Percentiles rank a stretch among this genome's conserved stretches.
Conservation (phyloP, 2,888 invertebrate genomes). For the Rhimphoctona megacephalus region DNA sequence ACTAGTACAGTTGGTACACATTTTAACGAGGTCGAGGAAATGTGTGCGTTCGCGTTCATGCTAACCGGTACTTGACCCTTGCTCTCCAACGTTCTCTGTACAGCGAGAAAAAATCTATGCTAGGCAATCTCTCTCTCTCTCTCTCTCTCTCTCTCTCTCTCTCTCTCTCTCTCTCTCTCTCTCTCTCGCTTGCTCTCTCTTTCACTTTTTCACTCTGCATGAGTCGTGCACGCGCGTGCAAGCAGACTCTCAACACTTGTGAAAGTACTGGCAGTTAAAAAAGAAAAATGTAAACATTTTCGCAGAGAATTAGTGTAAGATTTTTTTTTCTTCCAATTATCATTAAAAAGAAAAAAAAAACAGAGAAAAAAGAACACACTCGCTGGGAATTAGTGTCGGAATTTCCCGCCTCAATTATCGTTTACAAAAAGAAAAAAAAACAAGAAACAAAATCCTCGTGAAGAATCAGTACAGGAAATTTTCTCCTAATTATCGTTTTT, state of each 20-base stretch:
- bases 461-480: neutral
- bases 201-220: neutral
- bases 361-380: no score
- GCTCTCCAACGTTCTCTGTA: conserved; percentile 45
- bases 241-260: conserved; percentile 45
- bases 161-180: conserved; percentile 7
- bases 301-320: neutral
- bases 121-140: conserved; percentile 37
- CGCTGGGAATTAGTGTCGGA: neutral
- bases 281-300: conserved; percentile 12
- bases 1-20: conserved; percentile 30
- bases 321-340: neutral
- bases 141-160: conserved; percentile 25
- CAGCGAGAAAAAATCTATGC: conserved; percentile 33
- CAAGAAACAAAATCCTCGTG: neutral
- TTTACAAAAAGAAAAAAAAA: neutral
- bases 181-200: conserved; percentile 1
- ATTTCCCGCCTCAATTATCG: neutral
- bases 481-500: neutral
- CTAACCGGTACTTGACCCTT: conserved; percentile 68
- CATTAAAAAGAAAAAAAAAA: neutral
- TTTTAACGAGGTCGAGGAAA: conserved; percentile 64
- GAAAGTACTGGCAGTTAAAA: conserved; percentile 27
- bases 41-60: conserved; percentile 65
- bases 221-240: conserved; percentile 17